Percentiles rank a stretch among this genome's conserved stretches.
Conservation (phyloP, 2,888 invertebrate genomes). For the Thereva unica region DNA sequence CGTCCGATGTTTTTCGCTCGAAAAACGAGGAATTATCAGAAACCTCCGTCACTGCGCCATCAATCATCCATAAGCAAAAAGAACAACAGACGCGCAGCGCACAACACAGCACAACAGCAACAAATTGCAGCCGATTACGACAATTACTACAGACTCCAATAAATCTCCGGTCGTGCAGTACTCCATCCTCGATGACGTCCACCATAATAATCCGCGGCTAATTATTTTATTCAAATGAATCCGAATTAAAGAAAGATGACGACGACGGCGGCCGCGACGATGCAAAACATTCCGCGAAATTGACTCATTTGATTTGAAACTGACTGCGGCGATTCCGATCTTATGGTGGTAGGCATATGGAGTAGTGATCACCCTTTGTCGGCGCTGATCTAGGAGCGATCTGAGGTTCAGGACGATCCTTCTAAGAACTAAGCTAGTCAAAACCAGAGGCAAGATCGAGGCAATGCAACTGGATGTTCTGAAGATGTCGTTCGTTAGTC, state of each 20-base stretch:
- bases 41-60: conserved; percentile 36
- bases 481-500: no score
- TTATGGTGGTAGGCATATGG: no score
- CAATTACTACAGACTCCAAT: conserved; percentile 35
- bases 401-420: no score
- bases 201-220: conserved; percentile 23
- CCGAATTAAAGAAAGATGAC: conserved; percentile 3
- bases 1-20: conserved; percentile 8
- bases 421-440: no score
- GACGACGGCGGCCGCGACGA: neutral
- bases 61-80: conserved; percentile 30
- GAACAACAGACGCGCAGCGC: neutral
- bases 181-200: conserved; percentile 4
- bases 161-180: conserved; percentile 27
- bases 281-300: neutral
- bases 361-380: no score
- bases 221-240: conserved; percentile 38
- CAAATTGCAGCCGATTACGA: conserved; percentile 35
- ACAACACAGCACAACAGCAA: conserved; percentile 21
- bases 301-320: conserved; percentile 23
- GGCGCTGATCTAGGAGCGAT: no score
- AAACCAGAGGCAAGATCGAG: no score
- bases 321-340: no score
- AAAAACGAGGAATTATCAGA: conserved; percentile 23
- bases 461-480: no score